These are phyloP conservation scores for Agapornis roseicollis DNA, from an alignment of 2,113 vertebrate genomes.

Conservation along the genomic window DNA sequence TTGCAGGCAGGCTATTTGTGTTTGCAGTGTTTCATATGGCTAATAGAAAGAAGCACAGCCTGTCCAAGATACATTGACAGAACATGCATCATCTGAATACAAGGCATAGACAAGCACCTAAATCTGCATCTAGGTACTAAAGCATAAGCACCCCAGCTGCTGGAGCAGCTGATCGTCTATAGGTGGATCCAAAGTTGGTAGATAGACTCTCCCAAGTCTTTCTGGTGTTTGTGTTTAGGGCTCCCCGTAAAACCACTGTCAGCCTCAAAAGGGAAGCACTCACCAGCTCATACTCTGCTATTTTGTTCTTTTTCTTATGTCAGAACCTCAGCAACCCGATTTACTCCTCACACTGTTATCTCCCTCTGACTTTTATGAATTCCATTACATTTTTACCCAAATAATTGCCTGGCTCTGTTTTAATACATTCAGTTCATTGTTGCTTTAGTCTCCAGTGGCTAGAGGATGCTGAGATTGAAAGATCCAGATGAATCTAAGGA, in stretches of 20 bases:
- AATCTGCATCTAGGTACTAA: not conserved
- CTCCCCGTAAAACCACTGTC: not conserved
- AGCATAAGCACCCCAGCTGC: not conserved
- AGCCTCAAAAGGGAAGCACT: not conserved
- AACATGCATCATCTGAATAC: not conserved
- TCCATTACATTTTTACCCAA: conserved; percentile 20
- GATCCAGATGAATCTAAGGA: conserved; percentile 22
- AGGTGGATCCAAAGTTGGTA: rapidly evolving
- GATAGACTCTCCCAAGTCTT: not conserved
- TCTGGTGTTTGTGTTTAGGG: not conserved
- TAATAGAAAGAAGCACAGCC: conserved; percentile 18
- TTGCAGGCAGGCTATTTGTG: not conserved
- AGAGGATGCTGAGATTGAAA: conserved; percentile 18
- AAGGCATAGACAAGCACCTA: rapidly evolving
- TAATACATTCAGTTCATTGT: not conserved
- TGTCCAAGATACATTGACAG: not conserved
- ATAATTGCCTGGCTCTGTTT: conserved; percentile 39
- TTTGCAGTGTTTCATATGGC: not conserved
- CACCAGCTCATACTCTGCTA: not conserved
- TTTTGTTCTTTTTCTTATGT: not conserved
- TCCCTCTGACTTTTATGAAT: not conserved
- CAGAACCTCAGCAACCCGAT: not conserved
- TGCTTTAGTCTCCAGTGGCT: conserved; percentile 29
- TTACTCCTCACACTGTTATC: not conserved
- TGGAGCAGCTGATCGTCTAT: not conserved